phyloP scores from a whole-genome alignment of 2,888 invertebrate species.

The Luperina testacea region DNA sequence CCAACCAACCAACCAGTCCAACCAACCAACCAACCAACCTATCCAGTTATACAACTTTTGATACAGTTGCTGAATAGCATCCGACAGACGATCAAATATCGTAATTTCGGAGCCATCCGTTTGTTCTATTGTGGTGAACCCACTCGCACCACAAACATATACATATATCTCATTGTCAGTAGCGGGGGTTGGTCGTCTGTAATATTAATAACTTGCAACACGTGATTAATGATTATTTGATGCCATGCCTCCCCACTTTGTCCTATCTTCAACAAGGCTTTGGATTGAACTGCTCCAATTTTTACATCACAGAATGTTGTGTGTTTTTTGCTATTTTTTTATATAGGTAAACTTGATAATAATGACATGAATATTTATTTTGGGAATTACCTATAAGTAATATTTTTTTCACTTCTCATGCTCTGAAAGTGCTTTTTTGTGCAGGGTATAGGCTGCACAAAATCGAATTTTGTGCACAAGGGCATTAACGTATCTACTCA shows the following conservation, averaged over 20 bases:
- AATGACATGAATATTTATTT: not conserved
- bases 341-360: not conserved
- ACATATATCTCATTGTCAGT: conserved; percentile 19
- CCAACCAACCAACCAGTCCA: too few relatives aligned
- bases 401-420: too few relatives aligned
- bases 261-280: not conserved
- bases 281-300: not conserved
- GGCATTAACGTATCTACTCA: too few relatives aligned
- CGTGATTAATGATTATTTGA: conserved; percentile 48
- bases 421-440: too few relatives aligned
- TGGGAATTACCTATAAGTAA: too few relatives aligned
- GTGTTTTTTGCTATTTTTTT: not conserved
- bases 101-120: conserved; percentile 21
- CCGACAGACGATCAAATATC: conserved; percentile 25
- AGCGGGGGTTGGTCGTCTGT: conserved; percentile 27
- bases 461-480: too few relatives aligned
- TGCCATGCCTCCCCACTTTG: conserved; percentile 1
- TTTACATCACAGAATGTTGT: not conserved
- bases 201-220: conserved; percentile 53
- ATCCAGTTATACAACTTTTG: conserved; percentile 1
- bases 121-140: conserved; percentile 26
- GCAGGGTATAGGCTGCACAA: too few relatives aligned
- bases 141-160: conserved; percentile 36
- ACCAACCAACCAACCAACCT: too few relatives aligned
- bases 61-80: conserved; percentile 1